Conservation (phyloP, 2,797 vertebrate species). For the Mormyrops attenuatus region DNA sequence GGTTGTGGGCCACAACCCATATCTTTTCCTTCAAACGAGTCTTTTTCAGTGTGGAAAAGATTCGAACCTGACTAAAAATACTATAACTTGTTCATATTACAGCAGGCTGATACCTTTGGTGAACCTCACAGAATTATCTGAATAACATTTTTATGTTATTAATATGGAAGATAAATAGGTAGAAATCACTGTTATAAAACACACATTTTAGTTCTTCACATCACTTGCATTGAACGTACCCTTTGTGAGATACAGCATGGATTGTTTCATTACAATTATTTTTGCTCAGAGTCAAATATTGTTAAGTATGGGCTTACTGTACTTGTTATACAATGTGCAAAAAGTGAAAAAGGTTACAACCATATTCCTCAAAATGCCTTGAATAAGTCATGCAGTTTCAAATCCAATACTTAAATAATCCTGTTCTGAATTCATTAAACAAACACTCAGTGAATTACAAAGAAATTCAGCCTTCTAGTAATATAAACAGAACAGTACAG, state of each 20-base stretch:
- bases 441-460: slow-evolving; percentile 14
- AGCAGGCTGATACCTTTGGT: background rate
- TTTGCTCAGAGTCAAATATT: background rate
- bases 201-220: background rate
- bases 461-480: background rate
- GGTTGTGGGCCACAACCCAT: background rate
- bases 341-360: background rate
- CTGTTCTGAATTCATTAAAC: slow-evolving; percentile 8
- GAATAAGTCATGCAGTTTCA: slow-evolving; percentile 25
- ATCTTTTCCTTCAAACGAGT: background rate
- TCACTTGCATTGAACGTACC: background rate
- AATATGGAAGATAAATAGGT: background rate
- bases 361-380: slow-evolving; percentile 32
- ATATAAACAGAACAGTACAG: background rate
- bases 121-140: background rate
- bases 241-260: background rate
- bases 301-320: background rate
- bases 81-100: background rate
- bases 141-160: background rate
- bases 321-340: background rate
- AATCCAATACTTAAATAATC: background rate
- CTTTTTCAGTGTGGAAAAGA: background rate
- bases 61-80: background rate
- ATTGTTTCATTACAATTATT: background rate
- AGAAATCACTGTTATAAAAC: background rate